Conservation (phyloP, 2,113 vertebrate species). For the Tyto alba region DNA sequence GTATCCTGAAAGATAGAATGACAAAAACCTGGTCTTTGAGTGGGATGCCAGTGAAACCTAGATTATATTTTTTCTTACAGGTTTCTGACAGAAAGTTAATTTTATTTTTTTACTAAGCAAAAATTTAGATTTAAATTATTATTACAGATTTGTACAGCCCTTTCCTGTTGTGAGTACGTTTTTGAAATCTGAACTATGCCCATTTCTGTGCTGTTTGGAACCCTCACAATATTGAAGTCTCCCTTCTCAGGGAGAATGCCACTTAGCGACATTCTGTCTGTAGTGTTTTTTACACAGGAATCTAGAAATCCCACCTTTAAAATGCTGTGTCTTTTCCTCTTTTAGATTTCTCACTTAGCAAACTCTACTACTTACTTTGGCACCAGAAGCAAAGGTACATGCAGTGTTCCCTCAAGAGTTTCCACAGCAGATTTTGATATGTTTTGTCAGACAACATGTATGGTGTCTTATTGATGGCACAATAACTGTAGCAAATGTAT, state of each 20-base stretch:
- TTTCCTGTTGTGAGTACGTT: neutral
- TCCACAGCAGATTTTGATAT: neutral
- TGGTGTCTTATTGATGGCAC: neutral
- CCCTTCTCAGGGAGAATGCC: neutral
- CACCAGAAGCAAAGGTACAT: neutral
- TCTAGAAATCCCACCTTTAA: neutral
- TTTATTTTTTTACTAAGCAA: neutral
- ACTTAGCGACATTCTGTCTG: neutral
- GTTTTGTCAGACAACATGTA: neutral
- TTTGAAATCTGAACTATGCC: neutral
- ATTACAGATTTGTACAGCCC: neutral
- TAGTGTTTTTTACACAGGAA: neutral
- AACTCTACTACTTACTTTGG: neutral
- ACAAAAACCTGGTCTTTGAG: neutral
- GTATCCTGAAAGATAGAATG: neutral
- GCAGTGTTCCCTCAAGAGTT: neutral
- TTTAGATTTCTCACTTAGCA: neutral
- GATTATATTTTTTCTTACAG: neutral
- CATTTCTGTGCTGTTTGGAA: neutral
- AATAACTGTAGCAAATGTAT: neutral
- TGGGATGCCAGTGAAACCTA: neutral
- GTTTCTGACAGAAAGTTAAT: neutral
- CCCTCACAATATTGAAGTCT: neutral
- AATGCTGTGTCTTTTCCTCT: neutral
- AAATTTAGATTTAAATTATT: neutral